Percentiles rank a stretch among this genome's conserved stretches.
phyloP scores from a whole-genome alignment of 2,113 vertebrate species.

The Marmota monax region DNA sequence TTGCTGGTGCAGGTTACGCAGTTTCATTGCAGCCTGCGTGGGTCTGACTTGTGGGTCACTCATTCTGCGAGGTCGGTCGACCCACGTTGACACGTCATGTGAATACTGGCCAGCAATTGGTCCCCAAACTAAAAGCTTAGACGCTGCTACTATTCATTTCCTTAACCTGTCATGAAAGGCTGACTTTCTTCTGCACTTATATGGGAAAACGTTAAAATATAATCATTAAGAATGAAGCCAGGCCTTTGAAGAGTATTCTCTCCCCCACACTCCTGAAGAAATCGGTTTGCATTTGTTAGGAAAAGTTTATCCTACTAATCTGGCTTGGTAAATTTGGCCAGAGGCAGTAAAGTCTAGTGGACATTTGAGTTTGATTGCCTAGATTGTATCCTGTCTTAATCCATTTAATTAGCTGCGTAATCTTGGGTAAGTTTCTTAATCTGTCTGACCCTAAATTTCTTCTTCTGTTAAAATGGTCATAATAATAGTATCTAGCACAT shows the following conservation, averaged over 20 bases:
- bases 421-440: slow-evolving; percentile 27
- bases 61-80: background rate
- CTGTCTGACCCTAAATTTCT: background rate
- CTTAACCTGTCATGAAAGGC: background rate
- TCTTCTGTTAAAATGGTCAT: background rate
- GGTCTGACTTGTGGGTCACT: slow-evolving; percentile 20
- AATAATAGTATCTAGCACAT: background rate
- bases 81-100: slow-evolving; percentile 7
- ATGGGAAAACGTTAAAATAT: slow-evolving; percentile 28
- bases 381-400: background rate
- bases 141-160: background rate
- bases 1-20: slow-evolving; percentile 24
- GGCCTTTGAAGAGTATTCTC: background rate
- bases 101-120: background rate
- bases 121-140: background rate
- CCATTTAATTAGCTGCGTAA: background rate
- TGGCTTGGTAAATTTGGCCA: background rate
- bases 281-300: background rate
- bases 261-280: background rate
- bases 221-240: background rate
- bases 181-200: background rate
- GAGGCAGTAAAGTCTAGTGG: background rate
- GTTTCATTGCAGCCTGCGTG: slow-evolving; percentile 46
- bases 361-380: background rate
- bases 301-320: background rate